Evolutionary conservation across 2,113 vertebrate genomes (phyloP), one percentile per base, ranked within the genome.

Genomic region (Barbus barbus): DNA sequence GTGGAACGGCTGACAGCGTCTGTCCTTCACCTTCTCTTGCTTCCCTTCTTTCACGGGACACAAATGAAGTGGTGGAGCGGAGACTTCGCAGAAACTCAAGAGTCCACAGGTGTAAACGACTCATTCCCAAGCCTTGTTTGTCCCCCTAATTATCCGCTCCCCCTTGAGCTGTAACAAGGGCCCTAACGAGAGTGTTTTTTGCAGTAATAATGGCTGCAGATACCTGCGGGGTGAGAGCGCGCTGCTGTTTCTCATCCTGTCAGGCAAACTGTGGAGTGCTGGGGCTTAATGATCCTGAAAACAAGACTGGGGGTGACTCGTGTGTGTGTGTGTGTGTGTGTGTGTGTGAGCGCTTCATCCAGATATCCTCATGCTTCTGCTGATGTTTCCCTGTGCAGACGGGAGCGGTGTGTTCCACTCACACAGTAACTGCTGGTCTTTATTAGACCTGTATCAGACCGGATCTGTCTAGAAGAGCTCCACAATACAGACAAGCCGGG

Each of bases 231-330:
- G 96, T 96, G 95, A 95, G 92, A 93, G 95, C 94, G 94, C 94
- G 93, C 93, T 89, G 92, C 92, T 92, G 94, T 95, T 94, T 95
- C 95, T 96, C 96, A 94, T 93, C 93, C 92, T 97, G 96, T 97
- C 97, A 97, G 94, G 95, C 95, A 96, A 93, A 95, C 95, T 93
- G 94, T 93, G 93, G 95, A 95, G 93, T 95, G 95, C 95, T 96
- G 96, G 92, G 94, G 95, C 95, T 97, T 97, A 98, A 97, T 97
- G 96, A 97, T 97, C 95, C 96, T 96, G 95, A 97, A 96, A 97
- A 95, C 93, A 95, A 95, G 94, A 95, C 94, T 90, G 89, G 91
- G 91, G 95, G 94, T 93, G 94, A 90, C 89, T 93, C 53, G 74
- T 48, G 1, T 16, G 46, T 48, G 46, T 48, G 46, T 48, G 48